Evolutionary conservation across 2,113 vertebrate species (phyloP).

Genomic region (Chaetops frenatus): DNA sequence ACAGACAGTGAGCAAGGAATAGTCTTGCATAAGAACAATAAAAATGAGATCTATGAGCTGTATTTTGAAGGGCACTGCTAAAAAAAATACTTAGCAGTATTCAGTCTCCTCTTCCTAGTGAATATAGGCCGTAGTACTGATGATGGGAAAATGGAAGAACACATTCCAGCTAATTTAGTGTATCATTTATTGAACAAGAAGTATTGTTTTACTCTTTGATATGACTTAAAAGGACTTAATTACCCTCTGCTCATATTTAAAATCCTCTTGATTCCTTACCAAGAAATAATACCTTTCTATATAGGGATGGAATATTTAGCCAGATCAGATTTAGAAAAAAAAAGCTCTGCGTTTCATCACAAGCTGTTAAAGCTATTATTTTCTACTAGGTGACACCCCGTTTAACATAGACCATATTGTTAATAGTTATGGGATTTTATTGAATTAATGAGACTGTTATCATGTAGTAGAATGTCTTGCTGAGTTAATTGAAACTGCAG

Average conservation of each 20-base stretch:
- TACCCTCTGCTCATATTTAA: conserved; percentile 61
- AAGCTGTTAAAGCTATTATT: conserved; percentile 87
- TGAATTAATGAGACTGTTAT: conserved; percentile 87
- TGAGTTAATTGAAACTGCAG: conserved; percentile 85
- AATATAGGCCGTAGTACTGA: background rate
- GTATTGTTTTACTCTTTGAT: conserved; percentile 53
- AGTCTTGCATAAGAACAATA: background rate
- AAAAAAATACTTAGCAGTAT: background rate
- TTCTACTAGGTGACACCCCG: conserved; percentile 84
- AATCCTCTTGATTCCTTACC: conserved; percentile 63
- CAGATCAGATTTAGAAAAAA: conserved; percentile 66
- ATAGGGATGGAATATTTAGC: conserved; percentile 70
- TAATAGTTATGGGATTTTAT: conserved; percentile 88
- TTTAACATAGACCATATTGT: conserved; percentile 87
- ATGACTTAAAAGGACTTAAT: conserved; percentile 65
- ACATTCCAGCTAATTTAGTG: conserved; percentile 36
- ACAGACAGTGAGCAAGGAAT: background rate
- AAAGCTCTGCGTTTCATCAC: conserved; percentile 71
- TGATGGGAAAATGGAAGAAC: conserved; percentile 17
- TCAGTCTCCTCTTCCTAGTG: background rate
- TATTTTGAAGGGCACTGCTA: background rate
- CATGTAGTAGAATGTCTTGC: conserved; percentile 84
- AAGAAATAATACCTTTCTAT: conserved; percentile 69
- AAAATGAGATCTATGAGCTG: background rate
- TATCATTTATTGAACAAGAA: conserved; percentile 57